Evolutionary conservation across 2,113 vertebrate species (phyloP).

Genomic region (Muntiacus reevesi): DNA sequence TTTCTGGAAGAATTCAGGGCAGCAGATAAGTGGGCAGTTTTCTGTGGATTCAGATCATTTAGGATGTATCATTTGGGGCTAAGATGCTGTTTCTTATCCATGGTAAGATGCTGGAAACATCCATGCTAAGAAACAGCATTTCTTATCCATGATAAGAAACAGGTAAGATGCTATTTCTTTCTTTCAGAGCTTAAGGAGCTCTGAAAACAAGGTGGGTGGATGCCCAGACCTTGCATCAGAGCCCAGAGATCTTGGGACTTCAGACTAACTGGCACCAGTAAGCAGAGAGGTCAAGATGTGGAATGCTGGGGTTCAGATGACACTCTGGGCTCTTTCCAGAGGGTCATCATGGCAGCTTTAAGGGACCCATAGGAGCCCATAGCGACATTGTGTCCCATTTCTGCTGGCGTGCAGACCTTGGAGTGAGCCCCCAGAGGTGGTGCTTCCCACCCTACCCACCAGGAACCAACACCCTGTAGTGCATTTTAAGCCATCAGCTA

Average conservation of each 20-base stretch:
- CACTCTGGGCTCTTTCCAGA: not conserved
- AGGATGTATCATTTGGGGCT: not conserved
- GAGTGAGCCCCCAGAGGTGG: not conserved
- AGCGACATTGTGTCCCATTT: not conserved
- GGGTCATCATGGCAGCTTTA: not conserved
- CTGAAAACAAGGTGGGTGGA: not conserved
- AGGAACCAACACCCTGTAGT: fast-evolving
- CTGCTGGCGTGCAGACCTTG: not conserved
- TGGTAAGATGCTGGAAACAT: no score
- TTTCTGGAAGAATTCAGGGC: not conserved
- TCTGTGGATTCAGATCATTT: not conserved
- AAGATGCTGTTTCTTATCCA: not conserved
- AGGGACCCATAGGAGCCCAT: not conserved
- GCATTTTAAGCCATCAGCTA: not conserved
- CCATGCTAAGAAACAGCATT: no score
- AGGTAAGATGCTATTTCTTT: no score
- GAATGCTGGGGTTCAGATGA: slow-evolving; percentile 24
- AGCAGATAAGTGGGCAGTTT: not conserved
- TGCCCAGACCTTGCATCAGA: not conserved
- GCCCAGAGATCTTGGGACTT: not conserved
- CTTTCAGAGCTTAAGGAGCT: no score
- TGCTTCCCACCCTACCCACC: not conserved
- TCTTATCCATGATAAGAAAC: no score
- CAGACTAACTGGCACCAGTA: slow-evolving; percentile 46
- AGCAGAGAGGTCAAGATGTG: not conserved